A percentile compares a stretch with the other conserved stretches of the same genome.
Conservation (phyloP, 2,797 vertebrate species). For the Hybognathus amarus region DNA sequence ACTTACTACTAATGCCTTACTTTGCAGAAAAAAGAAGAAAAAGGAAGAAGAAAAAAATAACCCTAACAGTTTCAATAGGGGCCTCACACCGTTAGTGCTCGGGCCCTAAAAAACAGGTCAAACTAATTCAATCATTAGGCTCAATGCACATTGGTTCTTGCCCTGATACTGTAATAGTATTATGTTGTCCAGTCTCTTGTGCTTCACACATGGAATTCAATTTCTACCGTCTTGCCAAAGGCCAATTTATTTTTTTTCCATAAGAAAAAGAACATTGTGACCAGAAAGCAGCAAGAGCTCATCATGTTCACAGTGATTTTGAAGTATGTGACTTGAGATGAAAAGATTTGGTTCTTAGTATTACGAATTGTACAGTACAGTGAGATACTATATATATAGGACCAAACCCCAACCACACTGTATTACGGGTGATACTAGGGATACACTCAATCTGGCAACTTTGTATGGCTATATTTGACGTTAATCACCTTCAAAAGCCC, state of each 20-base stretch:
- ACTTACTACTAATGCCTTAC: too few relatives aligned
- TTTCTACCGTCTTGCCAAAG: conserved; percentile 56
- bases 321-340: conserved; percentile 19
- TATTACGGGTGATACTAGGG: not conserved
- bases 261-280: conserved; percentile 29
- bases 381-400: not conserved
- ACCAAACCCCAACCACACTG: not conserved
- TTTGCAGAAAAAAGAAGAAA: too few relatives aligned
- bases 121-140: conserved; percentile 60
- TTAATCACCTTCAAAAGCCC: not conserved
- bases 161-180: conserved; percentile 57
- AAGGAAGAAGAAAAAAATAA: too few relatives aligned
- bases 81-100: too few relatives aligned
- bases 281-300: conserved; percentile 28
- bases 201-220: conserved; percentile 58
- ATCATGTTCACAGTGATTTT: conserved; percentile 38
- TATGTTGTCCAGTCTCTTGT: conserved; percentile 57
- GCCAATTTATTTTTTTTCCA: conserved; percentile 57
- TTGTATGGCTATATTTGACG: not conserved
- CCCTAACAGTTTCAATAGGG: too few relatives aligned
- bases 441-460: not conserved
- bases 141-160: conserved; percentile 53
- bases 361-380: not conserved
- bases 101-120: conserved; percentile 45
- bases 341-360: conserved; percentile 12